Percentiles rank a stretch among this genome's conserved stretches.
Evolutionary conservation across 2,797 vertebrate species (phyloP).

Genomic region (Naso thynnoides): DNA sequence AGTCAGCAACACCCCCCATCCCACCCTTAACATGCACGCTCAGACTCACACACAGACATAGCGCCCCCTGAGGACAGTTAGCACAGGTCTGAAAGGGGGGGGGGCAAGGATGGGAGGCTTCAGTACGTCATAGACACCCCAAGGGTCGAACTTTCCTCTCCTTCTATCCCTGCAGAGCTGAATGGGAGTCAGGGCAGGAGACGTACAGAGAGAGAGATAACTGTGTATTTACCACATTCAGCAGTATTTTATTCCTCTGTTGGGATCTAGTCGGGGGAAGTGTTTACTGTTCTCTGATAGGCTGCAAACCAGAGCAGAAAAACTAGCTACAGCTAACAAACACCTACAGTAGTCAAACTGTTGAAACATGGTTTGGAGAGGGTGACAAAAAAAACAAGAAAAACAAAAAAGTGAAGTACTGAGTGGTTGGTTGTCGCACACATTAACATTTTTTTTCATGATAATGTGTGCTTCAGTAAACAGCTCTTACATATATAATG

Average conservation of each 20-base stretch:
- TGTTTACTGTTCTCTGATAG: conserved; percentile 72
- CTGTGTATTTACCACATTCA: conserved; percentile 79
- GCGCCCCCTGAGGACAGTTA: conserved; percentile 78
- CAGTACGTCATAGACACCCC: conserved; percentile 75
- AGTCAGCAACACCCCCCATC: conserved; percentile 82
- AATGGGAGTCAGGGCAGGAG: conserved; percentile 60
- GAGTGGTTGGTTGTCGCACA: not conserved
- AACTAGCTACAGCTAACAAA: conserved; percentile 64
- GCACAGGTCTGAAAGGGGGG: conserved; percentile 59
- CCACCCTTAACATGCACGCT: conserved; percentile 40
- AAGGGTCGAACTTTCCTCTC: conserved; percentile 79
- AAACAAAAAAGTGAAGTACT: not conserved
- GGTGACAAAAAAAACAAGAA: not conserved
- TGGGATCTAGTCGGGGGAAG: conserved; percentile 74
- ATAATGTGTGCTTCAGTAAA: not conserved
- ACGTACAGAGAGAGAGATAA: conserved; percentile 67
- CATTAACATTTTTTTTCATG: not conserved
- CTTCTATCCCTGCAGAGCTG: conserved; percentile 72
- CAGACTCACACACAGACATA: conserved; percentile 26
- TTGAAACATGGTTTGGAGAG: conserved; percentile 13
- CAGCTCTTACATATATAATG: not conserved
- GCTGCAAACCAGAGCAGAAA: conserved; percentile 66
- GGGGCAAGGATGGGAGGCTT: conserved; percentile 50
- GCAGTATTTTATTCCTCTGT: conserved; percentile 78
- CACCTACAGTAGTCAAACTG: conserved; percentile 37